A percentile compares a stretch with the other conserved stretches of the same genome.
Conservation (phyloP, 2,797 vertebrate species). For the Channallabes apus region DNA sequence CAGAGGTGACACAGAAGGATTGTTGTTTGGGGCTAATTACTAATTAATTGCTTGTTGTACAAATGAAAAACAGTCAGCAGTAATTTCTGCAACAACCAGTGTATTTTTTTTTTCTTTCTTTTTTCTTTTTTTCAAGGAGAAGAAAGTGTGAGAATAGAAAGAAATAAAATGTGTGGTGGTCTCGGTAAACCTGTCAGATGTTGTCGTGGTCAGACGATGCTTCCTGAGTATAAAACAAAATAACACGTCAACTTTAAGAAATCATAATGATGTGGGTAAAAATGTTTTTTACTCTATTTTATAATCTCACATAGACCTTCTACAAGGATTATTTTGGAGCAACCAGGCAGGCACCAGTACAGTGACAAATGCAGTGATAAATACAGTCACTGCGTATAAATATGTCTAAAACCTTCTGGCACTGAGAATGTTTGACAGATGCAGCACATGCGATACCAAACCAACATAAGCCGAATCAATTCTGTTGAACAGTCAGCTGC, state of each 20-base stretch:
- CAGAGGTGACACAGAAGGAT: slow-evolving; percentile 10
- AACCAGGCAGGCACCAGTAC: neutral
- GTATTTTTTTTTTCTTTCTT: neutral
- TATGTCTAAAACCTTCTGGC: neutral
- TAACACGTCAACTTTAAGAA: neutral
- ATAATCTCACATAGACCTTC: neutral
- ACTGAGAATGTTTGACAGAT: neutral
- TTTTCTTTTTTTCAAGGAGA: neutral
- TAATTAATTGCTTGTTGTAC: slow-evolving; percentile 62
- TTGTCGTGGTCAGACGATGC: no score
- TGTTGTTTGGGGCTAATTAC: slow-evolving; percentile 54
- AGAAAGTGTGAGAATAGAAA: neutral
- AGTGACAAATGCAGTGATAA: neutral
- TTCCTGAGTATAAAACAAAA: neutral
- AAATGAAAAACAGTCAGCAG: neutral
- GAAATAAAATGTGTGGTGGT: no score
- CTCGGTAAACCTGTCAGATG: neutral
- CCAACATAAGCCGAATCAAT: neutral
- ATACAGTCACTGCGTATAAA: neutral
- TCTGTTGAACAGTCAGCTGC: neutral
- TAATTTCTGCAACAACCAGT: neutral
- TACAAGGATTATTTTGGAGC: neutral
- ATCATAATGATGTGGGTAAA: neutral
- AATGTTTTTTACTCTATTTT: neutral
- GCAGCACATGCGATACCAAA: neutral